phyloP scores from a whole-genome alignment of 1,140 invertebrate genomes.

The Popillia japonica region DNA sequence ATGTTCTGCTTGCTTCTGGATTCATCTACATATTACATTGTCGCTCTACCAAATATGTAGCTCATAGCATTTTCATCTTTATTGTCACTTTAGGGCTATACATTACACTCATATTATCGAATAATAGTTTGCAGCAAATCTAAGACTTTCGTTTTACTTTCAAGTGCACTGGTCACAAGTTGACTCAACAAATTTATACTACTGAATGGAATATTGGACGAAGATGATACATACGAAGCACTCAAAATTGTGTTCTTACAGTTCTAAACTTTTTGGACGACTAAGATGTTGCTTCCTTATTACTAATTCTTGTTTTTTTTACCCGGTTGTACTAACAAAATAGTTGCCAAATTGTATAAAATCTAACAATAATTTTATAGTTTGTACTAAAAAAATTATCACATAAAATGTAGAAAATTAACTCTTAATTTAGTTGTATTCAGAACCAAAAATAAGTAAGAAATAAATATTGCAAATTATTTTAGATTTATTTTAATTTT shows the following conservation, averaged over 20 bases:
- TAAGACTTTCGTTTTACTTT: background rate
- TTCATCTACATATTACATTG: background rate
- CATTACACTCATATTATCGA: background rate
- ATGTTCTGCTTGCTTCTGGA: too few relatives aligned
- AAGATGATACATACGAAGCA: background rate
- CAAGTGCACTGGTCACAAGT: background rate
- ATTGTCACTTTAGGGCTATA: background rate
- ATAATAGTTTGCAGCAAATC: background rate
- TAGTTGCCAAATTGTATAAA: background rate
- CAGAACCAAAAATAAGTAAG: background rate
- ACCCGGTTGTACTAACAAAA: background rate
- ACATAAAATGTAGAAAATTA: background rate
- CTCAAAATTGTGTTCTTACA: background rate
- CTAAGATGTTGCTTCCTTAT: background rate
- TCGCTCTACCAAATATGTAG: background rate
- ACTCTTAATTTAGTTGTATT: background rate
- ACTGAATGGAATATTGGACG: background rate
- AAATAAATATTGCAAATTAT: background rate
- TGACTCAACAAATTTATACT: background rate
- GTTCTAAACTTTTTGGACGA: too few relatives aligned
- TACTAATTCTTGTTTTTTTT: background rate
- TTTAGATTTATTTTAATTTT: slow-evolving; percentile 10
- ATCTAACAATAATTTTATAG: too few relatives aligned
- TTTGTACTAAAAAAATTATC: background rate
- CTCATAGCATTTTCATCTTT: background rate